A percentile compares a stretch with the other conserved stretches of the same genome.
Evolutionary conservation across 2,888 invertebrate genomes (phyloP).

Genomic region (Drosophila colorata): DNA sequence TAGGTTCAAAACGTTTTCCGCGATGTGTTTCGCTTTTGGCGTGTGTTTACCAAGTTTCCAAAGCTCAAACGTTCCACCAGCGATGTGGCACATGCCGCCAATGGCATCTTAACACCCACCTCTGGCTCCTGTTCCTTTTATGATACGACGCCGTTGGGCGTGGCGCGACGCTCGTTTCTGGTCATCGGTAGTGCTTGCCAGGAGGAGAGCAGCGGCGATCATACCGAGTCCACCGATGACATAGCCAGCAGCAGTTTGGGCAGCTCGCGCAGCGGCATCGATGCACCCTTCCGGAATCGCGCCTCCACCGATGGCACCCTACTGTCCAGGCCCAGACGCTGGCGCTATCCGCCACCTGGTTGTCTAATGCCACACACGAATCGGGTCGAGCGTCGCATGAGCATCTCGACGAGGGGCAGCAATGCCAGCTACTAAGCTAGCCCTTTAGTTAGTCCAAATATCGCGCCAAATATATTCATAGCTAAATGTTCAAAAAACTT

Average conservation of each 20-base stretch:
- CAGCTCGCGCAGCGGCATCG: constrained; percentile 84
- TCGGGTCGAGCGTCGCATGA: constrained; percentile 89
- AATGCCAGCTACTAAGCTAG: constrained; percentile 83
- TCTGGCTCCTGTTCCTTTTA: constrained; percentile 85
- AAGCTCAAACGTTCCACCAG: constrained; percentile 88
- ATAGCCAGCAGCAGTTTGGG: constrained; percentile 84
- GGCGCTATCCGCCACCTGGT: constrained; percentile 87
- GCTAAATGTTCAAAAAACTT: constrained; percentile 54
- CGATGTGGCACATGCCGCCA: constrained; percentile 86
- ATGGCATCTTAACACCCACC: constrained; percentile 87
- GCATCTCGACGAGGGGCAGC: constrained; percentile 89
- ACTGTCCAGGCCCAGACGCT: constrained; percentile 87
- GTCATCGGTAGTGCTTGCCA: constrained; percentile 88
- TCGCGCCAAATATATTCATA: constrained; percentile 68
- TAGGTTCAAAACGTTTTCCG: constrained; percentile 91
- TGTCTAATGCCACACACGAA: constrained; percentile 86
- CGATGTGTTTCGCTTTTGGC: constrained; percentile 91
- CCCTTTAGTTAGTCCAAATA: constrained; percentile 63
- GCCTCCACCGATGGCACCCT: constrained; percentile 91
- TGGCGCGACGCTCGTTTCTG: constrained; percentile 83
- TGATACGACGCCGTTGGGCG: constrained; percentile 81
- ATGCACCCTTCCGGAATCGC: constrained; percentile 89
- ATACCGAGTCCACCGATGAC: constrained; percentile 88
- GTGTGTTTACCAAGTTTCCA: constrained; percentile 89
- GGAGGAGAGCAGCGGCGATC: constrained; percentile 86